phyloP scores from a whole-genome alignment of 2,888 invertebrate species.

The Caenorhabditis becei region DNA sequence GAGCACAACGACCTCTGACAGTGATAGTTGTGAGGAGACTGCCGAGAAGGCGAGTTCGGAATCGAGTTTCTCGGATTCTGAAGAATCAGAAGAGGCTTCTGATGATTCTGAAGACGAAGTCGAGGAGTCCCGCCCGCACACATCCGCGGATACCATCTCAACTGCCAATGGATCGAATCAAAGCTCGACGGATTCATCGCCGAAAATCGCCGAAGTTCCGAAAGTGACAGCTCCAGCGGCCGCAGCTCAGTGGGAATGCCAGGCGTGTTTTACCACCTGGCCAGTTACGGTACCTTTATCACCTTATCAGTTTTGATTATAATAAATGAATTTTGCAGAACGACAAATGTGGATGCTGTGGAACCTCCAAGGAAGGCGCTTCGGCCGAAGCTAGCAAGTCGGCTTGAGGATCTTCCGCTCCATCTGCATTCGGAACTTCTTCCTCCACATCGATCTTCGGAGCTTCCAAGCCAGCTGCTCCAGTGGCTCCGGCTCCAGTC shows the following conservation, averaged over 20 bases:
- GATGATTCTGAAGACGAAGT: slow-evolving; percentile 5
- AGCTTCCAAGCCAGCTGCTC: not conserved
- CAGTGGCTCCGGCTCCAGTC: slow-evolving; percentile 4
- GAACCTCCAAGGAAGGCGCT: slow-evolving; percentile 7
- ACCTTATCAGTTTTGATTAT: not conserved
- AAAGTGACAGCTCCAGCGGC: slow-evolving; percentile 6
- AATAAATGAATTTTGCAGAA: slow-evolving; percentile 13
- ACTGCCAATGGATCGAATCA: slow-evolving; percentile 39
- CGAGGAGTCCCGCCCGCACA: slow-evolving; percentile 54
- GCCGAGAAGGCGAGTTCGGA: slow-evolving; percentile 26
- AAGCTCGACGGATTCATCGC: slow-evolving; percentile 56
- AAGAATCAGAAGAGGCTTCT: not conserved
- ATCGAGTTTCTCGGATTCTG: not conserved
- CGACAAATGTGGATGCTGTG: slow-evolving; percentile 52
- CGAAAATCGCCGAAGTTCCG: slow-evolving; percentile 15
- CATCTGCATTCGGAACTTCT: no score
- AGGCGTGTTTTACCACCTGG: slow-evolving; percentile 49
- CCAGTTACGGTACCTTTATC: slow-evolving; percentile 18
- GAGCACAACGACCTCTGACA: no score
- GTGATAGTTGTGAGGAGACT: slow-evolving; percentile 6
- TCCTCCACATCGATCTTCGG: slow-evolving; percentile 5
- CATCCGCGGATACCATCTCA: slow-evolving; percentile 59
- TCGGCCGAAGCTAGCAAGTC: slow-evolving; percentile 10
- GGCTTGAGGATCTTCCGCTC: no score
- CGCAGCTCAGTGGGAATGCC: slow-evolving; percentile 43